Evolutionary conservation across 2,888 invertebrate species (phyloP).

Genomic region (Heliconius ismenius): DNA sequence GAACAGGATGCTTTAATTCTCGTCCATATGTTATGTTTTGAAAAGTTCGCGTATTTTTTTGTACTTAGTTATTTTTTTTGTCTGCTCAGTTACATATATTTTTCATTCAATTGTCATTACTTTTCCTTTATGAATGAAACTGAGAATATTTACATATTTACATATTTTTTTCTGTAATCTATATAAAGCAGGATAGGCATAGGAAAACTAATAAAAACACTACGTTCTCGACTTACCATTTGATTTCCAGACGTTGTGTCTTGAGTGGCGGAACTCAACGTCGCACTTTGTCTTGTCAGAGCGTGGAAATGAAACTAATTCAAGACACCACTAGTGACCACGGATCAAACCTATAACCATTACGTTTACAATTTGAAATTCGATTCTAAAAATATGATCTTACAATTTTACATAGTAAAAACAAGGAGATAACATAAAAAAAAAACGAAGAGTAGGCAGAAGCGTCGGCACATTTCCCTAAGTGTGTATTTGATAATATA

Average conservation of each 20-base stretch:
- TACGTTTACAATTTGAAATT: too few relatives aligned
- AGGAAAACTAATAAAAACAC: too few relatives aligned
- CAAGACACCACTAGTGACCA: too few relatives aligned
- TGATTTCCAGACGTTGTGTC: too few relatives aligned
- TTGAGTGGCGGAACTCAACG: too few relatives aligned
- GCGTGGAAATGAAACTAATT: too few relatives aligned
- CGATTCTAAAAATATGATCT: neutral
- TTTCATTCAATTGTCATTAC: neutral
- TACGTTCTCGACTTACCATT: too few relatives aligned
- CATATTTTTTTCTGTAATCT: too few relatives aligned
- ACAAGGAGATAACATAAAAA: constrained; percentile 40
- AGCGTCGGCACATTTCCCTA: constrained; percentile 42
- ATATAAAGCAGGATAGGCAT: too few relatives aligned
- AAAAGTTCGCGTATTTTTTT: neutral
- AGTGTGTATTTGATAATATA: constrained; percentile 67
- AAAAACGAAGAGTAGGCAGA: constrained; percentile 49
- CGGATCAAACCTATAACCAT: too few relatives aligned
- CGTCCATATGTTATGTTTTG: constrained; percentile 3
- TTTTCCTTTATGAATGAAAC: neutral
- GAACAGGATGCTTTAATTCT: constrained; percentile 11
- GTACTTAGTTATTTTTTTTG: neutral
- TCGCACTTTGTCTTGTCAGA: too few relatives aligned
- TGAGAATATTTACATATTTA: too few relatives aligned
- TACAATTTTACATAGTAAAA: neutral
- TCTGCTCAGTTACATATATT: neutral